Conservation (phyloP, 2,888 invertebrate species). For the Acanthosepion lycidas region DNA sequence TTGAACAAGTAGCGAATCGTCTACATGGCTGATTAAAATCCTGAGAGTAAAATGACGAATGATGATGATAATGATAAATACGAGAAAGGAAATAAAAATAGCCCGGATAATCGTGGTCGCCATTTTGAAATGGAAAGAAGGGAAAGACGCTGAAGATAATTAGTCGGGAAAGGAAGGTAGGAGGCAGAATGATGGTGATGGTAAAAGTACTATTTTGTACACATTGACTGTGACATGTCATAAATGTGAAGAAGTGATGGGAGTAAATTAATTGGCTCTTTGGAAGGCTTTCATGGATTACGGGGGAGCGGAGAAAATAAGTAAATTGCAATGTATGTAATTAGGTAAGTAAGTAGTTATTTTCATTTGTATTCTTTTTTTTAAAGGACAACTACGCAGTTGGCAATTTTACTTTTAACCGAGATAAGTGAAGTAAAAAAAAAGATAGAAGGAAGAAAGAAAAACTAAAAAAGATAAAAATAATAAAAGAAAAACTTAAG, state of each 20-base stretch:
- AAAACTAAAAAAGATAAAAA: neutral
- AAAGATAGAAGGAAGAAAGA: neutral
- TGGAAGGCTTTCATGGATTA: neutral
- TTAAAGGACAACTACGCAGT: neutral
- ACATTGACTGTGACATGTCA: neutral
- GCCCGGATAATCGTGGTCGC: too few relatives aligned
- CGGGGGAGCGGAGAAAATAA: neutral
- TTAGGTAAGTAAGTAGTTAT: neutral
- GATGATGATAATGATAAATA: too few relatives aligned
- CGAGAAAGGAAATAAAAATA: too few relatives aligned
- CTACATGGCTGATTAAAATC: too few relatives aligned
- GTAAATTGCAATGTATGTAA: neutral
- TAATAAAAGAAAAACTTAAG: neutral
- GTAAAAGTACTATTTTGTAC: neutral
- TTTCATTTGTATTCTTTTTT: neutral
- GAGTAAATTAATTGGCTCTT: neutral
- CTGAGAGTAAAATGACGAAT: too few relatives aligned
- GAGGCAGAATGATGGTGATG: neutral
- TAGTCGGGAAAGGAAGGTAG: neutral
- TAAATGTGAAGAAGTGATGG: neutral
- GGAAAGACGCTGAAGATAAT: neutral
- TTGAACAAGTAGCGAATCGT: too few relatives aligned
- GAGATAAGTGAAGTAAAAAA: neutral
- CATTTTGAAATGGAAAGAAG: neutral
- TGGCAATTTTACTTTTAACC: neutral